These are phyloP conservation scores for Regulus satrapa DNA, from an alignment of 2,113 vertebrate species.

Conservation along the genomic window DNA sequence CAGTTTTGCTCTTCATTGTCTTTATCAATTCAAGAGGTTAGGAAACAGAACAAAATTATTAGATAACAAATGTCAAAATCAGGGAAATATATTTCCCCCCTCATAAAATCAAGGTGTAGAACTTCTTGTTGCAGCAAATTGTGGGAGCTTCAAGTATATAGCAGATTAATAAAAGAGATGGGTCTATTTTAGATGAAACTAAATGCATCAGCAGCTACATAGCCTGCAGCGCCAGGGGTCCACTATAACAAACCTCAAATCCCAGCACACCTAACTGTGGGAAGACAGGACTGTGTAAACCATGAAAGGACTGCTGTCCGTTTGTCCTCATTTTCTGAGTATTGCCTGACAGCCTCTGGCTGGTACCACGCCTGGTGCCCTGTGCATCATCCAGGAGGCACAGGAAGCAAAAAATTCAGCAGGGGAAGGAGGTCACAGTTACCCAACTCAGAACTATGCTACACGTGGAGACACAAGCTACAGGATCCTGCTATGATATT, in stretches of 20 bases:
- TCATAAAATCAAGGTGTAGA: background rate
- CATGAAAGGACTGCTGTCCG: fast-evolving
- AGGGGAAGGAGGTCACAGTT: background rate
- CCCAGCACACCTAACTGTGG: background rate
- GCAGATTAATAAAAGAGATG: background rate
- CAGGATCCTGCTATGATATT: background rate
- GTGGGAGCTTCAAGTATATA: background rate
- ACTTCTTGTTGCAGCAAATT: background rate
- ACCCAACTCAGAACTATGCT: fast-evolving
- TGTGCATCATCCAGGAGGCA: background rate
- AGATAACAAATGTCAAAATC: background rate
- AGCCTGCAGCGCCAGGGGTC: background rate
- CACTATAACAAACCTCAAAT: background rate
- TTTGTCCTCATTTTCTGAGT: background rate
- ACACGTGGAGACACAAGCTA: background rate
- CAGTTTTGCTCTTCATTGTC: background rate
- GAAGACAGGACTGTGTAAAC: background rate
- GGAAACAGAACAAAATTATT: background rate
- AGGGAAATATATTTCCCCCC: background rate
- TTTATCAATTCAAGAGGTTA: background rate
- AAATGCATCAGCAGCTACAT: background rate
- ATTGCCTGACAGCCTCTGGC: background rate
- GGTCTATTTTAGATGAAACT: background rate
- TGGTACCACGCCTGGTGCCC: background rate
- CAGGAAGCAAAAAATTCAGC: background rate